phyloP scores from a whole-genome alignment of 1,140 invertebrate genomes.

The Polypedilum pembai region DNA sequence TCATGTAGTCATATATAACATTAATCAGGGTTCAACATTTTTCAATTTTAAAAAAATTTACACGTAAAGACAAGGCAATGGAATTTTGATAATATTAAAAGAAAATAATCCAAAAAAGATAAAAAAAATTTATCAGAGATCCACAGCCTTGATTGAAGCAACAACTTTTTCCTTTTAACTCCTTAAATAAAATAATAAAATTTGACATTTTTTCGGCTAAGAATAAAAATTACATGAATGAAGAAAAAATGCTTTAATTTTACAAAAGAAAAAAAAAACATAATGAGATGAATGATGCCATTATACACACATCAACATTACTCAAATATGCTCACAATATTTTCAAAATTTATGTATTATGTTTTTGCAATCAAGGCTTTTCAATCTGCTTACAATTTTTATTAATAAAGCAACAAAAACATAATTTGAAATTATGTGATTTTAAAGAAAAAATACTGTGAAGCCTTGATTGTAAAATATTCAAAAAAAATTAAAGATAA shows the following conservation, averaged over 20 bases:
- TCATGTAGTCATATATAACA: neutral
- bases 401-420: neutral
- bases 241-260: conserved; percentile 14
- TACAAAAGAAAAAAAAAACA: neutral
- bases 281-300: neutral
- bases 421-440: neutral
- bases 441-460: neutral
- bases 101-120: too few relatives aligned
- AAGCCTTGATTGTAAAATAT: neutral
- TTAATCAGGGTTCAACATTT: conserved; percentile 1
- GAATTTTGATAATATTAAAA: too few relatives aligned
- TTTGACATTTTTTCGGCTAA: neutral
- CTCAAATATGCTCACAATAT: conserved; percentile 15
- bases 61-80: too few relatives aligned
- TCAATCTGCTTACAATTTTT: neutral
- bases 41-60: too few relatives aligned
- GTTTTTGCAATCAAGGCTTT: neutral
- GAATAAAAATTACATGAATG: conserved; percentile 3
- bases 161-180: neutral
- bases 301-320: conserved; percentile 1
- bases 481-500: too few relatives aligned
- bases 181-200: neutral
- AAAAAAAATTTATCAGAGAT: too few relatives aligned
- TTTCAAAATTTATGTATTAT: conserved; percentile 2
- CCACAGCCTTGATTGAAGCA: too few relatives aligned